Evolutionary conservation across 2,888 invertebrate species (phyloP).

Genomic region (Thymelicus acteon): DNA sequence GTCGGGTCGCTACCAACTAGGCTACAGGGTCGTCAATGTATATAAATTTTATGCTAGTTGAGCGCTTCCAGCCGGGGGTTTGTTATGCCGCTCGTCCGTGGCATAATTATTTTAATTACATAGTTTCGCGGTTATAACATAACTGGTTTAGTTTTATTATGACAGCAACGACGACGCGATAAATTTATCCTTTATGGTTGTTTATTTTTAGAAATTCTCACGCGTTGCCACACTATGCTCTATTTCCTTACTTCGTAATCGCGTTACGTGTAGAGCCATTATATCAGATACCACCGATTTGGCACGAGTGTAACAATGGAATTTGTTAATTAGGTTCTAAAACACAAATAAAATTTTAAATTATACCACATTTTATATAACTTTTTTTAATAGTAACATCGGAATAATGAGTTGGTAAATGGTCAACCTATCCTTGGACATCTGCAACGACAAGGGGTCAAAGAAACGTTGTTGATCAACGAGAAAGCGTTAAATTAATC

Average conservation of each 20-base stretch:
- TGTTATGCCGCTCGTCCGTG: conserved; percentile 22
- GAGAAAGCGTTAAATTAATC: too few species aligned
- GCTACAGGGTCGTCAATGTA: too few species aligned
- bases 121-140: conserved; percentile 11
- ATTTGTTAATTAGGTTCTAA: neutral
- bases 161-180: conserved; percentile 6
- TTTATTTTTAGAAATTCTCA: conserved; percentile 18
- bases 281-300: conserved; percentile 7
- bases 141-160: conserved; percentile 26
- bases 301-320: conserved; percentile 4
- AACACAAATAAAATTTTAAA: neutral
- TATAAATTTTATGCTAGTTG: neutral
- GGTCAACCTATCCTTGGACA: too few species aligned
- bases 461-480: too few species aligned
- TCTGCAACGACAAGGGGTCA: too few species aligned
- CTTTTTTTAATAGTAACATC: neutral
- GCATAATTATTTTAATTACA: conserved; percentile 30
- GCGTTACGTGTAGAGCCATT: conserved; percentile 8
- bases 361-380: neutral
- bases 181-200: conserved; percentile 21
- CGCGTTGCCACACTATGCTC: conserved; percentile 16
- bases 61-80: conserved; percentile 9
- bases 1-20: too few species aligned
- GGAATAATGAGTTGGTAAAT: too few species aligned
- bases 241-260: conserved; percentile 16